These are phyloP conservation scores for Nycteola revayana DNA, from an alignment of 2,888 invertebrate species.

Conservation along the genomic window DNA sequence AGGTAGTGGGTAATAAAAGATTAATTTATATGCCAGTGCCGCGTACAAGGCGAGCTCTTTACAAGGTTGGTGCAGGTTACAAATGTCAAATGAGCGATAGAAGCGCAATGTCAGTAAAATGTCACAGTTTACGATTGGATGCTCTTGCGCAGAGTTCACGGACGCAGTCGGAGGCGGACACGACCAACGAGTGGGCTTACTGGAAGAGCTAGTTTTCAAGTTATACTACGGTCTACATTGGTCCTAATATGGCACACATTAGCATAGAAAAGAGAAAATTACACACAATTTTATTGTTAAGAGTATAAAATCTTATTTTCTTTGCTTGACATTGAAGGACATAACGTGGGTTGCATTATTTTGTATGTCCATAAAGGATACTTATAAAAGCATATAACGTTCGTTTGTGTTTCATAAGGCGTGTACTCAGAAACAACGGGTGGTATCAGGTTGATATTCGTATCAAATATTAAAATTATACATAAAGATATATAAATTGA, in stretches of 20 bases:
- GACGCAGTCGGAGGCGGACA: slow-evolving; percentile 35
- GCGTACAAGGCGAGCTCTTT: slow-evolving; percentile 39
- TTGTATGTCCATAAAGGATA: too few relatives aligned
- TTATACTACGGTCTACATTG: slow-evolving; percentile 23
- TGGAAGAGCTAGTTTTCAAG: slow-evolving; percentile 33
- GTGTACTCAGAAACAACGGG: too few relatives aligned
- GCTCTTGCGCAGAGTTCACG: slow-evolving; percentile 62
- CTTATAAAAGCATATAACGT: too few relatives aligned
- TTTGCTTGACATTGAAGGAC: too few relatives aligned
- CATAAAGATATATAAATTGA: too few relatives aligned
- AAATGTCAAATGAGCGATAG: slow-evolving; percentile 58
- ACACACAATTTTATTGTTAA: slow-evolving; percentile 18
- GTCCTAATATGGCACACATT: slow-evolving; percentile 28
- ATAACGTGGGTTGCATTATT: too few relatives aligned
- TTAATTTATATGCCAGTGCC: slow-evolving; percentile 42
- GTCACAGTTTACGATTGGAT: slow-evolving; percentile 66
- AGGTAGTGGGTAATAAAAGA: slow-evolving; percentile 33
- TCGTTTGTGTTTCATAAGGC: too few relatives aligned
- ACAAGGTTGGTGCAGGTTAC: slow-evolving; percentile 55
- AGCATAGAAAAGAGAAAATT: slow-evolving; percentile 24
- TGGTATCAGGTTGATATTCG: too few relatives aligned
- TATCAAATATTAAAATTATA: too few relatives aligned
- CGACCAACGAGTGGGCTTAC: slow-evolving; percentile 25
- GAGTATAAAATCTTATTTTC: too few relatives aligned
- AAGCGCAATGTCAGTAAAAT: slow-evolving; percentile 70